Conservation (phyloP, 64 coral and sea anemone genomes). For the Dendrophyllia cribrosa region DNA sequence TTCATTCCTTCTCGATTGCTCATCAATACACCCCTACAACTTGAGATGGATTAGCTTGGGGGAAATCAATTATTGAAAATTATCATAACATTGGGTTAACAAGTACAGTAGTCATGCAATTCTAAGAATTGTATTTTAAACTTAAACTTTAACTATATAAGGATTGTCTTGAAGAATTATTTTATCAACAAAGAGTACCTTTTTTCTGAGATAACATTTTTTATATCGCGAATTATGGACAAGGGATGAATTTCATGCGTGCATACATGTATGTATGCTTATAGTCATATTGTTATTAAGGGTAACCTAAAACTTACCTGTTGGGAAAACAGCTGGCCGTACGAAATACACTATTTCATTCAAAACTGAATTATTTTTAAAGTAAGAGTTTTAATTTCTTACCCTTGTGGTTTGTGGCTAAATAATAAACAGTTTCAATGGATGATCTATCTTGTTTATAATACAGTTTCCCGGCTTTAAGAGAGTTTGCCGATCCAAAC, state of each 20-base stretch:
- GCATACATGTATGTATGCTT: too few species aligned
- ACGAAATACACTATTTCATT: not conserved
- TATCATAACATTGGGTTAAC: not conserved
- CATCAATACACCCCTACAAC: not conserved
- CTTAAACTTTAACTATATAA: too few species aligned
- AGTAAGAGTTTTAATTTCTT: conserved; percentile 11
- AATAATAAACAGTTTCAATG: conserved; percentile 5
- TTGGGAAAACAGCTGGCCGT: too few species aligned
- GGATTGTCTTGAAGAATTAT: too few species aligned
- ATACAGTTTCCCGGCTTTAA: not conserved
- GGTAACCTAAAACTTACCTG: too few species aligned
- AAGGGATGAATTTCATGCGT: too few species aligned
- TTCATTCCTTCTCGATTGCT: not conserved
- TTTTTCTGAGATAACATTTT: too few species aligned
- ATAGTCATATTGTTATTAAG: too few species aligned
- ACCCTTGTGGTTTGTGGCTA: conserved; percentile 19
- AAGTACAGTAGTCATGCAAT: too few species aligned
- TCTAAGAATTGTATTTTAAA: too few species aligned
- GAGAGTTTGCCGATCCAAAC: not conserved
- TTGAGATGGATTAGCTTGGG: not conserved
- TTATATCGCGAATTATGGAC: too few species aligned
- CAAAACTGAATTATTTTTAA: not conserved
- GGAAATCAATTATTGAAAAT: not conserved
- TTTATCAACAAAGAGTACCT: too few species aligned
- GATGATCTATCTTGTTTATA: not conserved